Evolutionary conservation across 2,888 invertebrate species (phyloP), one percentile per base, ranked within the genome.

Genomic region (Drosophila testacea): DNA sequence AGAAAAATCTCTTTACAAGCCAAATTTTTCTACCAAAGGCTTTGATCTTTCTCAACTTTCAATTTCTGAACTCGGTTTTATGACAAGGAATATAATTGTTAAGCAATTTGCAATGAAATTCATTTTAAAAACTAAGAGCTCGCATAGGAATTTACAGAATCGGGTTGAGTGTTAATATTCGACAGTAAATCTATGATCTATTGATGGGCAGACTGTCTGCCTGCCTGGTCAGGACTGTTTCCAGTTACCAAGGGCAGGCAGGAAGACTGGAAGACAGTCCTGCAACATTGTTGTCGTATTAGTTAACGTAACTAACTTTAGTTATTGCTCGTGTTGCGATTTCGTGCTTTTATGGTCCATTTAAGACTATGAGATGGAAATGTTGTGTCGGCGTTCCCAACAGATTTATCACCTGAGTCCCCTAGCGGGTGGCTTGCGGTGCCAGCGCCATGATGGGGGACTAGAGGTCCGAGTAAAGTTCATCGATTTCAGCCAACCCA

Each of bases 241-340:
- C 27, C 44, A 22, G 34, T 34, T 16, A 11, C 54, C 30, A 62
- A 56, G 39, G 41, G 10, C 32, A 44, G 39, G 10, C 39, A 16
- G 32, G 13, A 39, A 32, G 51, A 32, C 10, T 16, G 27, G 30
- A 36, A 63, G 59, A 59, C n/a, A 22, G 16, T 22, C 6, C 9
- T 55, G 86, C 84, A 85, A 85, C 84, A 88, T 69, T 85, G 85
- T 85, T 85, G 90, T 67, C 77, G 69, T 77, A 88, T 85, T 85
- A 85, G 88, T 86, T 85, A 83, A 83, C 86, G 81, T 85, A 88
- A 89, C 90, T 89, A 89, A 89, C 85, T 88, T 88, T 88, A 80
- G 86, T 89, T 85, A 86, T 86, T 89, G 85, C 84, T 76, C 81
- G 82, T 89, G 86, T 86, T 86, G 86, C 52, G 89, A 83, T 83